Evolutionary conservation across 2,113 vertebrate species (phyloP).

Genomic region (Craseonycteris thonglongyai): DNA sequence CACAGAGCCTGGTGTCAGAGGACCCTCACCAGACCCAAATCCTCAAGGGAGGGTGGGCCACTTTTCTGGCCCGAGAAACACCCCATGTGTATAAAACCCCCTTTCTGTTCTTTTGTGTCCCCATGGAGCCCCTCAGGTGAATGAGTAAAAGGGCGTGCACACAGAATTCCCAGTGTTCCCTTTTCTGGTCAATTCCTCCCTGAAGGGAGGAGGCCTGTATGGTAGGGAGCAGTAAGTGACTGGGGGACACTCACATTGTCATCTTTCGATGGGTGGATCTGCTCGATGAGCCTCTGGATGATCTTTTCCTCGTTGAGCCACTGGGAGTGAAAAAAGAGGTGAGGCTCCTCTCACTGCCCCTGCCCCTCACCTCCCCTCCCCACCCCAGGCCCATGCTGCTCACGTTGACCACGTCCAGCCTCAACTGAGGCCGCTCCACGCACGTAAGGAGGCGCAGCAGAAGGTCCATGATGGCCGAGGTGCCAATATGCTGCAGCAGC

Average conservation of each 20-base stretch:
- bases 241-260: slow-evolving; percentile 72
- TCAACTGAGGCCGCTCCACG: slow-evolving; percentile 77
- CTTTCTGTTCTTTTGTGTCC: neutral
- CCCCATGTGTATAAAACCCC: neutral
- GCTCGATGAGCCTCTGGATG: slow-evolving; percentile 78
- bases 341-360: fast-evolving
- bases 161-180: too few species aligned
- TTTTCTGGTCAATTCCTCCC: neutral
- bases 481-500: slow-evolving; percentile 78
- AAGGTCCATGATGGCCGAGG: slow-evolving; percentile 81
- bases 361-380: fast-evolving
- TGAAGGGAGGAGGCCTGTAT: too few species aligned
- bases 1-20: neutral
- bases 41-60: too few species aligned
- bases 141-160: neutral
- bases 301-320: slow-evolving; percentile 83
- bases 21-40: neutral
- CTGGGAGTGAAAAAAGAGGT: slow-evolving; percentile 39
- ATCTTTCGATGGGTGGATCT: slow-evolving; percentile 78
- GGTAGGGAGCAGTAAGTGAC: neutral
- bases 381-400: neutral
- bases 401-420: slow-evolving; percentile 79
- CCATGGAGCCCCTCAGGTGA: too few species aligned
- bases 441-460: slow-evolving; percentile 79
- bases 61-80: neutral